A percentile compares a stretch with the other conserved stretches of the same genome.
These are phyloP conservation scores for Hylaea fasciaria DNA, from an alignment of 2,888 invertebrate genomes.

Conservation along the genomic window DNA sequence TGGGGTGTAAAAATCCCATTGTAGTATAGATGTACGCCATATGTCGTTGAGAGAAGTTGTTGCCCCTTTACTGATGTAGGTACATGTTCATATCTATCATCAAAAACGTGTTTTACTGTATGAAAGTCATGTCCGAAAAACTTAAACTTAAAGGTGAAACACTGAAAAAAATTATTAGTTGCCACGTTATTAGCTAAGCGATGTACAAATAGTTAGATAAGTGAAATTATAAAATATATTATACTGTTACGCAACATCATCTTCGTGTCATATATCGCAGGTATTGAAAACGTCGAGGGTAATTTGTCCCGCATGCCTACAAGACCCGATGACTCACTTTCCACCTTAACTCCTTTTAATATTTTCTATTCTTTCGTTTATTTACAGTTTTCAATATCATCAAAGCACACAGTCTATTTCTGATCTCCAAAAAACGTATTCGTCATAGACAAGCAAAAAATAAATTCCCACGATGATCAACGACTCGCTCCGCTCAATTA, in stretches of 20 bases:
- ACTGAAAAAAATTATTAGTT: no score
- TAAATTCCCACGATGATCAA: conserved; percentile 31
- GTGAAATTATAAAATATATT: no score
- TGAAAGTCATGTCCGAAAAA: neutral
- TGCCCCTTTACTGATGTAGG: conserved; percentile 48
- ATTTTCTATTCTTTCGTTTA: neutral
- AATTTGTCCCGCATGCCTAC: no score
- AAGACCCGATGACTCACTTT: no score
- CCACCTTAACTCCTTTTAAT: no score
- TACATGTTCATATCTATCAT: conserved; percentile 35
- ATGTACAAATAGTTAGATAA: no score
- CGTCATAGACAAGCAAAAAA: neutral
- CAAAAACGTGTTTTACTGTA: conserved; percentile 35
- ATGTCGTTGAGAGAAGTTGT: conserved; percentile 63
- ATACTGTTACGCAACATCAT: no score
- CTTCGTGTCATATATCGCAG: no score
- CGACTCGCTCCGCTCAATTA: conserved; percentile 25
- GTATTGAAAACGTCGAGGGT: no score
- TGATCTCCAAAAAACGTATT: neutral
- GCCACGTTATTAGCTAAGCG: no score
- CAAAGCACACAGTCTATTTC: no score
- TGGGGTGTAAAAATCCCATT: conserved; percentile 80
- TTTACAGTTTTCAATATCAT: neutral
- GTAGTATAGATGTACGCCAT: conserved; percentile 79
- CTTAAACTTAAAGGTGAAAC: neutral